Base-by-base conservation (phyloP, 30 jellyfish, hydroid and myxozoan genomes). In the Aurelia aurita complex sp. Pacific region DNA sequence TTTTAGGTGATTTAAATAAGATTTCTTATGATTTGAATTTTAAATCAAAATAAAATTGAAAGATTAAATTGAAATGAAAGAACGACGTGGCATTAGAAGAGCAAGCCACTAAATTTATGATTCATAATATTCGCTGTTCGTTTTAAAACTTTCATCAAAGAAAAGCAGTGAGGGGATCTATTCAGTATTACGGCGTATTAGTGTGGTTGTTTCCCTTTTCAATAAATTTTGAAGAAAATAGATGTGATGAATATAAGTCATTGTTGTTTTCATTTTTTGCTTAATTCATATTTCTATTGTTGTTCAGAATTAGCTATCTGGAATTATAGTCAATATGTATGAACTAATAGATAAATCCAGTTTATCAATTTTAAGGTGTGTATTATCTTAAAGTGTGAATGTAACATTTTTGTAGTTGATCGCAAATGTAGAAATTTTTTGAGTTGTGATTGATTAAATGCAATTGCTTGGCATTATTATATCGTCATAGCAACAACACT, bases 351-450 rank as follows among this genome's bases (percentile, higher is more conserved):
- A 46, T 46, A 46, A 46, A 46, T 46, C 57, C 57, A 46, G 57
- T 46, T 46, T 46, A 46, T 46, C 57, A 46, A 36, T 71, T 55
- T 83, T 83, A 70, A 59, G 85, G 92, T 83, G 92, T 83, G 86
- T 67, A 38, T 64, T 46, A 43, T 80, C 82, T 64, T 70, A 83
- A 55, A 33, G 79, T 55, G 90, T 69, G 82, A 83, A 40, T 71
- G 83, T 80, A 71, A 59, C 63, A 76, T 83, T 46, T 83, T 83
- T 83, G 92, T 83, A 83, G 92, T 83, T 83, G 85, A 82, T 69
- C 23, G 65, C 54, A 51, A 65, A 29, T 76, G 90, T 82, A 68
- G 91, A 82, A 38, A 38, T 34, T 78, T 75, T 74, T 76, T 69
- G 68, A 62, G 88, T 64, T 78, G 23, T 64, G 60, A 57, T 33